phyloP scores from a whole-genome alignment of 1,140 invertebrate genomes.

The Phymorhynchus buccinoides region DNA sequence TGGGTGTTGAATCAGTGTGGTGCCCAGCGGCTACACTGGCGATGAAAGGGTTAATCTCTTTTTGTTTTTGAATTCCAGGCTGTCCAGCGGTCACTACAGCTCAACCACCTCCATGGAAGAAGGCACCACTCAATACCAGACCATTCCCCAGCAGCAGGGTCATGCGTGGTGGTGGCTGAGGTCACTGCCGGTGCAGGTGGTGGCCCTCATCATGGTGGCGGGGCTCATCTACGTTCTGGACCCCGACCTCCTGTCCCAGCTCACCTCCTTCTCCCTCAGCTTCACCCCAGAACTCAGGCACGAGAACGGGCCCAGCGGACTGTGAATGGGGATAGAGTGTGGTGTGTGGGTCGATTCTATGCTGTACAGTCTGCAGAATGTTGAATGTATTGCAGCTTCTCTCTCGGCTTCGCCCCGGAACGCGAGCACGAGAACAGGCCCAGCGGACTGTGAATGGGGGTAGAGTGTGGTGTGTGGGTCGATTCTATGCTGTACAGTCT shows the following conservation, averaged over 20 bases:
- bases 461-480: background rate
- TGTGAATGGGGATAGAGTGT: constrained; percentile 27
- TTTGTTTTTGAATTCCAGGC: too few relatives aligned
- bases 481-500: background rate
- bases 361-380: background rate
- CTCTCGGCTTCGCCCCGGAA: constrained; percentile 79
- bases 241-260: constrained; percentile 82
- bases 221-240: constrained; percentile 87
- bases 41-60: too few relatives aligned
- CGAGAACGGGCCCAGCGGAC: constrained; percentile 86
- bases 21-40: too few relatives aligned
- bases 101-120: background rate
- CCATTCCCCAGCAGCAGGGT: constrained; percentile 23
- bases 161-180: constrained; percentile 74
- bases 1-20: too few relatives aligned
- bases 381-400: constrained; percentile 73
- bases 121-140: background rate
- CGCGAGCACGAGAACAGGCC: constrained; percentile 78
- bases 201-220: constrained; percentile 86
- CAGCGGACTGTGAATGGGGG: constrained; percentile 77
- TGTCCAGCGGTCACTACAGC: background rate
- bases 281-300: constrained; percentile 88
- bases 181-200: constrained; percentile 79
- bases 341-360: background rate
- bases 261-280: constrained; percentile 87